Percentiles rank a stretch among this genome's conserved stretches.
phyloP scores from a whole-genome alignment of 2,113 vertebrate species.

The Turnix velox region DNA sequence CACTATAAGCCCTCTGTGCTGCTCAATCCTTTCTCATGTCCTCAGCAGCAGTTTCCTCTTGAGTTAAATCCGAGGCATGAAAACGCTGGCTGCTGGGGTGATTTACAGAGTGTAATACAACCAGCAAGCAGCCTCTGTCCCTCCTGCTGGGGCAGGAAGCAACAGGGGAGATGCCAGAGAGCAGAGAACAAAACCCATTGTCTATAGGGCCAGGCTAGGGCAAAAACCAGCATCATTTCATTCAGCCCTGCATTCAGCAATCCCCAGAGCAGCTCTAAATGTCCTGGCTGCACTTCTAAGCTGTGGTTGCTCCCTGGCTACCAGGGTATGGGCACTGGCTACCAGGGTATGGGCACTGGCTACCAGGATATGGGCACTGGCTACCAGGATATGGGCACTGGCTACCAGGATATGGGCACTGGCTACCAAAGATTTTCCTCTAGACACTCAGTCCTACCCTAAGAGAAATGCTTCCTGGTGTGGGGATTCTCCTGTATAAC shows the following conservation, averaged over 20 bases:
- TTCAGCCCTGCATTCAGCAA: neutral
- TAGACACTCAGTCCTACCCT: rapidly evolving
- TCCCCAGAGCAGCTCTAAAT: no score
- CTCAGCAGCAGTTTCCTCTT: neutral
- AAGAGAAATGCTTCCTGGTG: neutral
- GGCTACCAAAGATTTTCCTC: neutral
- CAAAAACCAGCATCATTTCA: rapidly evolving
- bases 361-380: neutral
- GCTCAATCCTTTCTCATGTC: neutral
- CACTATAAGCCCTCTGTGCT: neutral
- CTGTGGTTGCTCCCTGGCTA: neutral
- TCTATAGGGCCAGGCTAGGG: neutral
- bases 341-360: no score
- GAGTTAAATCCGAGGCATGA: neutral
- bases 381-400: neutral
- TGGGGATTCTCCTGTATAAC: neutral
- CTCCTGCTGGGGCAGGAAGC: neutral
- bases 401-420: neutral
- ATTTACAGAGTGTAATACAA: neutral
- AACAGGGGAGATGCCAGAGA: neutral
- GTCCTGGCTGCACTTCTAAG: neutral
- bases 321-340: neutral
- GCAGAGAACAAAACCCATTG: neutral
- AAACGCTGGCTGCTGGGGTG: rapidly evolving
- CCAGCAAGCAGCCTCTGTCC: neutral